phyloP scores from a whole-genome alignment of 2,888 invertebrate genomes.

The Nephrotoma appendiculata region DNA sequence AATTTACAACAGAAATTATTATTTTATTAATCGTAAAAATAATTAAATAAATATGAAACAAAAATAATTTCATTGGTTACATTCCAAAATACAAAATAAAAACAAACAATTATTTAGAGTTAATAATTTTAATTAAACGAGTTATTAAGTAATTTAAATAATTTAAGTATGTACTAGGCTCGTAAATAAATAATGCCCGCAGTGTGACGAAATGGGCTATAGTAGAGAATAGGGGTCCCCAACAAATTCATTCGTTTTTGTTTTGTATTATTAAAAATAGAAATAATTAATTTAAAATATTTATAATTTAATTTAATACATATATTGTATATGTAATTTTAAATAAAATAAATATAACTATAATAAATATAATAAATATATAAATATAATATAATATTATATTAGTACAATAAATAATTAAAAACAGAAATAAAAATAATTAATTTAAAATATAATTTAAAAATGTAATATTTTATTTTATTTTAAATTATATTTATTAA shows the following conservation, averaged over 20 bases:
- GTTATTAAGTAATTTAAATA: not conserved
- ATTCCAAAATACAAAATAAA: not conserved
- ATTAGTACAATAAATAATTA: too few species aligned
- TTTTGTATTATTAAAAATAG: not conserved
- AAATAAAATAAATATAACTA: too few species aligned
- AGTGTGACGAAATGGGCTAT: not conserved
- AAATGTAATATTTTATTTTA: too few species aligned
- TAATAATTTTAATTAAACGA: not conserved
- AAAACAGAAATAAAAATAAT: too few species aligned
- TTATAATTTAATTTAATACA: too few species aligned
- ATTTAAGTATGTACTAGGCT: not conserved
- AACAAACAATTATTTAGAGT: not conserved
- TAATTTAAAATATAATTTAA: too few species aligned
- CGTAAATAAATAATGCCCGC: not conserved
- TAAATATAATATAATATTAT: too few species aligned
- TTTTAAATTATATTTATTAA: too few species aligned
- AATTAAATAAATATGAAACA: not conserved
- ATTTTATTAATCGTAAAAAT: not conserved
- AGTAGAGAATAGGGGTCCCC: too few species aligned
- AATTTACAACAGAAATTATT: not conserved
- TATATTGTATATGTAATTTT: too few species aligned
- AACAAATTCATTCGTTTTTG: not conserved
- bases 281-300: too few species aligned
- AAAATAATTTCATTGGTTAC: not conserved
- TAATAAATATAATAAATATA: too few species aligned